Evolutionary conservation across 2,888 invertebrate genomes (phyloP), one percentile per base, ranked within the genome.

Genomic region (Papilio demoleus): DNA sequence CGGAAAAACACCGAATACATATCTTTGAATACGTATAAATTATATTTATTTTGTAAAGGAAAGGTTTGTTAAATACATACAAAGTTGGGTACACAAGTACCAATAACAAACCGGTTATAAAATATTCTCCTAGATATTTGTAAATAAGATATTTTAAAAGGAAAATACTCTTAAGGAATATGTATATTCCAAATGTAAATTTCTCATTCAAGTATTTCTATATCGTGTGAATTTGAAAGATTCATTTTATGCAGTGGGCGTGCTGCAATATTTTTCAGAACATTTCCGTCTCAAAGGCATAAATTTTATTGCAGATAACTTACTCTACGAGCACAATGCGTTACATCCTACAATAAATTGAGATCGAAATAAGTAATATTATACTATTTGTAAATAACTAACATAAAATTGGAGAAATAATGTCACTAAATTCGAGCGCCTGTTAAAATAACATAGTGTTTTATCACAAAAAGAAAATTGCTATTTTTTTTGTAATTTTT

Each of bases 211-310:
- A 72, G 74, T 72, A 72, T 75, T 76, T 73, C 66, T 75, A 76
- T 75, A 73, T 74, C 70, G 70, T 77, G 77, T 80, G 76, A 79
- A 81, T 82, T 81, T 75, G 74, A 76, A 77, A 75, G 75, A 72
- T 71, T 75, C 75, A 74, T 74, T 74, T 71, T 68, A 68, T 65
- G 60, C 60, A 60, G 6, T 36, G 59, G 17, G 22, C 38, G 38
- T 42, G 17, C n/a, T n/a, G 45, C 36, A 60, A 47, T 59, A 66
- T 67, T 50, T 67, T 67, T 67, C 66, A 61, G 38, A 36, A 38
- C 50, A 36, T 24, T 65, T 60, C 60, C 36, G 42, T 66, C 36
- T 66, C 19, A 27, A 47, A 66, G 24, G 38, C 24, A 47, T 65
- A 60, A 59, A 66, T 47, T 60, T 65, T 42, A 42, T 45, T 59